These are phyloP conservation scores for Bathynomus jamesi DNA, from an alignment of 1,140 invertebrate genomes.

Conservation along the genomic window DNA sequence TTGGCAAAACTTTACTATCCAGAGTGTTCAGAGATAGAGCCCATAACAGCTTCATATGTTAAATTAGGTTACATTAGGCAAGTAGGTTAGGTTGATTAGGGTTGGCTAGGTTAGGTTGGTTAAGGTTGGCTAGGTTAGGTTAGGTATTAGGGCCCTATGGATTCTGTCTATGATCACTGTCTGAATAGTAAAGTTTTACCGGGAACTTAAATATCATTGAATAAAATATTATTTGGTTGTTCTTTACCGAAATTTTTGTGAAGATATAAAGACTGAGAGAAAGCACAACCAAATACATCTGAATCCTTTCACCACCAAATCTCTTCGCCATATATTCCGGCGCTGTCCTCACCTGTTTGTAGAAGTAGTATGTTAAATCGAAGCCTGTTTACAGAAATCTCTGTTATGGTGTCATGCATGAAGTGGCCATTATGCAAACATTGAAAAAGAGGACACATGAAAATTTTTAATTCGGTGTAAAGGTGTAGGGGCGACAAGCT, in stretches of 20 bases:
- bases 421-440: no score
- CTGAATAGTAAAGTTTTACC: no score
- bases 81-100: no score
- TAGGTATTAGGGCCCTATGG: background rate
- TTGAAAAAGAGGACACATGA: no score
- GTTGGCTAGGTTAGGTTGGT: no score
- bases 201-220: background rate
- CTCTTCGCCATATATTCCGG: conserved; percentile 51
- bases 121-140: background rate
- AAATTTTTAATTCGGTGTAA: background rate
- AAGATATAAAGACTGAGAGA: conserved; percentile 51
- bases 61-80: no score
- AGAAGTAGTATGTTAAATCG: background rate
- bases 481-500: no score
- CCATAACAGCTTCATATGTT: no score
- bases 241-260: conserved; percentile 51
- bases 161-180: background rate
- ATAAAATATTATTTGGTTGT: background rate
- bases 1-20: no score
- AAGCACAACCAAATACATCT: conserved; percentile 48
- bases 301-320: conserved; percentile 50
- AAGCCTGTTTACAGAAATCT: no score
- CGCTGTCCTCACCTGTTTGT: conserved; percentile 43
- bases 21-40: no score
- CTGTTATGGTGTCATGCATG: background rate